Base-by-base conservation (phyloP, 1,140 invertebrate genomes). In the Callitettix versicolor region DNA sequence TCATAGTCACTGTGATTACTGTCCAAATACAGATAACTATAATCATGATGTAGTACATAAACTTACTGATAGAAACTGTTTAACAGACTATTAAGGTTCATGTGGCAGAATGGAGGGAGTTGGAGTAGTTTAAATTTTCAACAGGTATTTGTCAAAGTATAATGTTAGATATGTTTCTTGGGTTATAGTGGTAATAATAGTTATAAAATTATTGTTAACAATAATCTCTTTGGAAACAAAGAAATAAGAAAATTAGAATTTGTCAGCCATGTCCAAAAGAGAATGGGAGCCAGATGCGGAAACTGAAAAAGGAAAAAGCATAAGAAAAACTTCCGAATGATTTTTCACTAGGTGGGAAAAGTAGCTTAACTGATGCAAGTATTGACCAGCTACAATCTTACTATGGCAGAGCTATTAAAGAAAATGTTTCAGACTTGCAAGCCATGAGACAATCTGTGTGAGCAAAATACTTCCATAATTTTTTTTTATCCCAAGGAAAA, bases 401-500 rank as follows among this genome's bases (percentile, higher is more conserved):
- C 26, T 59, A 59, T 59, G 53, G 53, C 21, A 26, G n/a, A 21
- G 57, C 53, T 11, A 58, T 58, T 20, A 58, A 26, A 44, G 46
- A 26, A 50, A 59, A 59, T 46, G 26, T 33, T 52, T 60, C 62
- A 56, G 64, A 61, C 55, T 53, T 63, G 22, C 57, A 67, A 55
- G 55, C 65, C 21, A 70, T 67, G 66, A 62, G 59, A 54, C 57
- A 63, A 47, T 64, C 64, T 21, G 62, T 69, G n/a, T 64, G 61
- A 65, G 63, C 63, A 52, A 64, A 63, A 22, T 66, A 53, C 50
- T 62, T 63, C 57, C 67, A 70, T 52, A 59, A 62, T 14, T 54
- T 55, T 38, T 69, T 41, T n/a, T n/a, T 66, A 64, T 52, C 58
- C 64, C 44, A 24, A 46, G 43, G 53, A 42, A 11, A 26, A 44